Evolutionary conservation across 2,888 invertebrate genomes (phyloP).

Genomic region (Yponomeuta sedellus): DNA sequence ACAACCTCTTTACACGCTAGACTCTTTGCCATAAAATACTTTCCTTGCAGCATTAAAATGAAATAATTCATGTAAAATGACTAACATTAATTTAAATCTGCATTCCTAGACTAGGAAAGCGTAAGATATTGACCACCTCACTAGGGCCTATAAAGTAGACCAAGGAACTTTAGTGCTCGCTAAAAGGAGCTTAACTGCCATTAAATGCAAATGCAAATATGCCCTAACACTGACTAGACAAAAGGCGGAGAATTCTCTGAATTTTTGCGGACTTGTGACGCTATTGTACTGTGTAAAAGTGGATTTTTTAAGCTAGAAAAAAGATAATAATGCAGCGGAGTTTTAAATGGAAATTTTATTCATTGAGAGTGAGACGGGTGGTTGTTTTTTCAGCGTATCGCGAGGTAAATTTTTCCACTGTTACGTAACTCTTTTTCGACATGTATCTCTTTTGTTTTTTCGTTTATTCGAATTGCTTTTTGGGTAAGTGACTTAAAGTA

Average conservation of each 20-base stretch:
- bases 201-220: constrained; percentile 19
- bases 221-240: constrained; percentile 30
- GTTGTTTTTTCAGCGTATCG: constrained; percentile 52
- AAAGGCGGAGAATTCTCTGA: constrained; percentile 27
- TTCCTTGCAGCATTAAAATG: background rate
- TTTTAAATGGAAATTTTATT: constrained; percentile 76
- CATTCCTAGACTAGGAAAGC: constrained; percentile 12
- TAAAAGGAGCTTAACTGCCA: constrained; percentile 38
- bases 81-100: constrained; percentile 5
- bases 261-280: constrained; percentile 28
- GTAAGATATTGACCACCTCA: constrained; percentile 37
- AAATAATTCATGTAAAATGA: background rate
- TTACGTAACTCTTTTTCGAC: constrained; percentile 35
- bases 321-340: constrained; percentile 65
- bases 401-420: constrained; percentile 55
- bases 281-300: constrained; percentile 32
- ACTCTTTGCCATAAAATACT: background rate
- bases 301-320: constrained; percentile 69
- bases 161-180: constrained; percentile 41
- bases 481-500: background rate
- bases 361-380: constrained; percentile 50
- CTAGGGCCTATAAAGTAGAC: constrained; percentile 65
- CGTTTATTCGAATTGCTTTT: constrained; percentile 1
- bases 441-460: background rate
- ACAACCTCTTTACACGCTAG: background rate